Evolutionary conservation across 2,113 vertebrate species (phyloP).

Genomic region (human): GRCh38 chr14:30693501-30694000

Average conservation of each 20-base stretch:
- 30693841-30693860: constrained; percentile 21
- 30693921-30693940: constrained; percentile 34
- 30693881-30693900: constrained; percentile 4
- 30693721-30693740: constrained; percentile 21
- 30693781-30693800: neutral
- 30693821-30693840: neutral
- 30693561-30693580: neutral
- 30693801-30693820: constrained; percentile 32
- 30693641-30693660: constrained; percentile 22
- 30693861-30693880: constrained; percentile 17
- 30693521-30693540: neutral
- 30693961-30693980: constrained; percentile 16
- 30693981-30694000: constrained; percentile 16
- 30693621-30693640: neutral
- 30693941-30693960: neutral
- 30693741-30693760: constrained; percentile 41
- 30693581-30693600: neutral
- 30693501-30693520: neutral
- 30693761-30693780: neutral
- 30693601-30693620: constrained; percentile 25
- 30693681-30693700: neutral
- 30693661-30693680: constrained; percentile 31
- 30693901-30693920: constrained; percentile 10
- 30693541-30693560: neutral
- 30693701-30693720: neutral